Evolutionary conservation across 2,888 invertebrate genomes (phyloP).

Genomic region (Nematopogon swammerdamellus): DNA sequence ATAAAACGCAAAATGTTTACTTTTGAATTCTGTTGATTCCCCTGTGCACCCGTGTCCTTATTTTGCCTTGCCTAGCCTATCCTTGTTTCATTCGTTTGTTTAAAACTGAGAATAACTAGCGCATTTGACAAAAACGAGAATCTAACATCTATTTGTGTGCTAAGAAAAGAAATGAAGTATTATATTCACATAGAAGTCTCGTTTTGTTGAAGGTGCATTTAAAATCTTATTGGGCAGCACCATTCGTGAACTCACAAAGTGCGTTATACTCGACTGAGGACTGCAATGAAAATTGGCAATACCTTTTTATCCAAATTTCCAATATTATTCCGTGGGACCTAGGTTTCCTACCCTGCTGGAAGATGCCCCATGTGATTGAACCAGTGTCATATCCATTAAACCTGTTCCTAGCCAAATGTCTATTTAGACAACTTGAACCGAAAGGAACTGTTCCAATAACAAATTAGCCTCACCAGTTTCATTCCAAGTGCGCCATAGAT

Average conservation of each 20-base stretch:
- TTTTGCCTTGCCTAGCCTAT: slow-evolving; percentile 44
- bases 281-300: slow-evolving; percentile 29
- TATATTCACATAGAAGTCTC: slow-evolving; percentile 12
- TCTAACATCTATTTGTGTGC: no score
- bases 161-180: slow-evolving; percentile 14
- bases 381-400: no score
- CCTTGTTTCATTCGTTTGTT: slow-evolving; percentile 21
- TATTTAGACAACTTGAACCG: no score
- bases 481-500: not conserved
- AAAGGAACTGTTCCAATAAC: not conserved
- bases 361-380: not conserved
- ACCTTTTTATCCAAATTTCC: not conserved
- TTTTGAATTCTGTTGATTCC: slow-evolving; percentile 15
- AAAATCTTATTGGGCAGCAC: slow-evolving; percentile 39
- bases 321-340: not conserved
- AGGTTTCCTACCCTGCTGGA: not conserved
- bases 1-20: not conserved
- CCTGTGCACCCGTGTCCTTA: slow-evolving; percentile 39
- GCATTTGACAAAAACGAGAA: slow-evolving; percentile 31
- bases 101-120: slow-evolving; percentile 40
- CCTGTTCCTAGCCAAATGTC: no score
- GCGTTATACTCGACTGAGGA: not conserved
- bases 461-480: not conserved
- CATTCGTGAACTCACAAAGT: slow-evolving; percentile 38
- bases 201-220: slow-evolving; percentile 27